phyloP scores from a whole-genome alignment of 2,888 invertebrate genomes.

The Trichacis sp. region DNA sequence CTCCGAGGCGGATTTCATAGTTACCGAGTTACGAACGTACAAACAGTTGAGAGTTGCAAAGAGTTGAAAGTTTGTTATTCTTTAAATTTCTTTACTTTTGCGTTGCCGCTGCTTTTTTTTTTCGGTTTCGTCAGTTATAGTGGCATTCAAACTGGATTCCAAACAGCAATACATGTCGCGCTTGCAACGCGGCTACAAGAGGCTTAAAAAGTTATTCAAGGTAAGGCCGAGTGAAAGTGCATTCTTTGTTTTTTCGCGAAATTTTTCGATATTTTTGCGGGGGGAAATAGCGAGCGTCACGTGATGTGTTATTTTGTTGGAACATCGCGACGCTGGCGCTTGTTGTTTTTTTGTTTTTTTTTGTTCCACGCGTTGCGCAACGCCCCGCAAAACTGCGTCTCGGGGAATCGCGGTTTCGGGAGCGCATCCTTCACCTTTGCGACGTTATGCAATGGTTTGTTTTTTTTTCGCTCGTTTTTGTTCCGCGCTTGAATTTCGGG shows the following conservation, averaged over 20 bases:
- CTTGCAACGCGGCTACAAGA: constrained; percentile 68
- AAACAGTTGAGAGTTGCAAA: constrained; percentile 12
- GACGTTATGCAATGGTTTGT: not conserved
- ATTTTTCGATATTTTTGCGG: too few species aligned
- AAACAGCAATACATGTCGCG: constrained; percentile 69
- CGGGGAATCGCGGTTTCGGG: not conserved
- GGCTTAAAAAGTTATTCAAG: constrained; percentile 68
- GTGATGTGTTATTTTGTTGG: constrained; percentile 34
- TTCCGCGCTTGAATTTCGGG: constrained; percentile 1
- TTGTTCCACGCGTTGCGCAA: not conserved
- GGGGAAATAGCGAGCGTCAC: too few species aligned
- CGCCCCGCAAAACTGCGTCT: not conserved
- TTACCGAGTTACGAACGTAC: constrained; percentile 2
- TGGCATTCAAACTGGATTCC: constrained; percentile 69
- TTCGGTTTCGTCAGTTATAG: constrained; percentile 52
- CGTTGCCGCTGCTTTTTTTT: constrained; percentile 4
- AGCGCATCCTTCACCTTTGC: not conserved
- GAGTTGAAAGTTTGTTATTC: constrained; percentile 13
- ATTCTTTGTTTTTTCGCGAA: too few species aligned
- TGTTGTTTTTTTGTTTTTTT: constrained; percentile 15
- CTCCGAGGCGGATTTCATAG: not conserved
- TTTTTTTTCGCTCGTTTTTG: too few species aligned
- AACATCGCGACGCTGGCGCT: constrained; percentile 32
- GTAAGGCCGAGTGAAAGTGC: constrained; percentile 53
- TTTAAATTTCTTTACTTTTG: constrained; percentile 13